Evolutionary conservation across 2,113 vertebrate species (phyloP).

Genomic region (Promerops cafer): DNA sequence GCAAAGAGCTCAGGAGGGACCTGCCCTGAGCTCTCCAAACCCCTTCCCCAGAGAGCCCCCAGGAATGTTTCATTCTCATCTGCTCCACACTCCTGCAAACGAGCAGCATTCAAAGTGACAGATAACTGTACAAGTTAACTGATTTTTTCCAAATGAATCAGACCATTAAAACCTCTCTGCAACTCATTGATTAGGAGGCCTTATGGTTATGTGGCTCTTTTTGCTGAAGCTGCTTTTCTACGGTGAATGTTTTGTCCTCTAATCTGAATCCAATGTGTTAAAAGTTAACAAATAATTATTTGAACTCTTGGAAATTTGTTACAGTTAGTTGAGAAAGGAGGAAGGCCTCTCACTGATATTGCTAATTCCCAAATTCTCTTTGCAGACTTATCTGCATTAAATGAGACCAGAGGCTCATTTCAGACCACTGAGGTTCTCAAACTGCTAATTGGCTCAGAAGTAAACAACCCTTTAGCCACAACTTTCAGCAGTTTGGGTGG

Average conservation of each 20-base stretch:
- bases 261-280: neutral
- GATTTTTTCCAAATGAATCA: neutral
- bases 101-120: neutral
- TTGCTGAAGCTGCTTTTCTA: conserved; percentile 14
- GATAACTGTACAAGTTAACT: neutral
- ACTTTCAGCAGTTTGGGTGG: neutral
- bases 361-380: neutral
- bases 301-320: neutral
- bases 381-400: neutral
- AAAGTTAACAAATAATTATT: conserved; percentile 9
- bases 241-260: neutral
- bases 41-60: neutral
- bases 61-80: neutral
- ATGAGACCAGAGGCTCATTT: neutral
- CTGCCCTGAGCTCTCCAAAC: neutral
- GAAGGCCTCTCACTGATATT: neutral
- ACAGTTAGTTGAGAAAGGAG: neutral
- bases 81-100: neutral
- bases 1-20: neutral
- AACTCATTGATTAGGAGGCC: neutral
- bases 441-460: conserved; percentile 1
- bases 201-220: neutral
- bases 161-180: neutral
- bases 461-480: neutral
- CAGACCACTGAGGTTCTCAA: neutral